Base-by-base conservation (phyloP, 2,113 vertebrate species). In the Jacana jacana region DNA sequence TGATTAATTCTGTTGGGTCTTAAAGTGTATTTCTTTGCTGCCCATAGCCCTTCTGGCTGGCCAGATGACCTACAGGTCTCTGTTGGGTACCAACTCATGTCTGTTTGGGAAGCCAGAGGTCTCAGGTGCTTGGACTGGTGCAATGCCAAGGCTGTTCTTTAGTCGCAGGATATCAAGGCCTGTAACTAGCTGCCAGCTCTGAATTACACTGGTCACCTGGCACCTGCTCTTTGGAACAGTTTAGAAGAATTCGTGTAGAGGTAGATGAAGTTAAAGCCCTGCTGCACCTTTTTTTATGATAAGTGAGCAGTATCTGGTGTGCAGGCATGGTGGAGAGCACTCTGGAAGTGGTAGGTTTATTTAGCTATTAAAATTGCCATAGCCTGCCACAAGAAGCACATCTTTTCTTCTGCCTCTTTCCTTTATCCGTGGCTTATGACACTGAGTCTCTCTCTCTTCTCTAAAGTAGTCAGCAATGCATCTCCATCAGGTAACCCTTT, bases 141-240 rank as follows among this genome's bases (percentile, higher is more conserved):
- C 46, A 46, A 20, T 15, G 52, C 48, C 39, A 81, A 42, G 48
- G 4, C 39, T 46, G 27, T 55, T 88, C 16, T 42, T 77, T 10
- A 7, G 15, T 31, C 0, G 0, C 1, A 3, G 39, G 25, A 7
- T 75, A 30, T 35, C 13, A n/a, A 78, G 52, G 28, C 27, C 31
- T 33, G 39, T 46, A 39, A 49, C 11, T 14, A 35, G 30, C 58
- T 73, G 31, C 37, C 55, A 46, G 33, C 46, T 91, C 91, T 55
- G 30, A 33, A 35, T 61, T 28, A 11, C 3, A 1, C 35, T 55
- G 61, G 17, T 78, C 4, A 3, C 16, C n/a, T 73, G 64, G n/a
- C 10, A 23, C 13, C 24, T 76, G 49, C 28, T 57, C 27, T 65
- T 80, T 42, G 46, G 28, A n/a, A 24, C 44, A 15, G 30, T 70